These are phyloP conservation scores for Actinia tenebrosa DNA, from an alignment of 64 coral and sea anemone species.

Conservation along the genomic window DNA sequence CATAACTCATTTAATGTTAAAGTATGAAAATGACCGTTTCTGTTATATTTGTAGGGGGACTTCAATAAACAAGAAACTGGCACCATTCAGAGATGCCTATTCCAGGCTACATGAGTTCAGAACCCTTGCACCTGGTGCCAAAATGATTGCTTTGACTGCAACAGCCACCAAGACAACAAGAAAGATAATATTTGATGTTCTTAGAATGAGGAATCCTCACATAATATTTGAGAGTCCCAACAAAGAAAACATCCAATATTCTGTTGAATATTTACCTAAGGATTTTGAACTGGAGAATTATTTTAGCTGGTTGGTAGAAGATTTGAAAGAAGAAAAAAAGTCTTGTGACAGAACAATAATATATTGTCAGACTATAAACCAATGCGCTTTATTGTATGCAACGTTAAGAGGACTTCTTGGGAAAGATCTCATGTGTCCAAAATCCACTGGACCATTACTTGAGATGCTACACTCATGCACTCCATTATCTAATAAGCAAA, in stretches of 20 bases:
- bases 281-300: constrained; percentile 28
- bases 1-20: too few species aligned
- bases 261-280: constrained; percentile 45
- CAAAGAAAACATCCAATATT: constrained; percentile 57
- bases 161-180: constrained; percentile 48
- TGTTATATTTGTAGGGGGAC: constrained; percentile 22
- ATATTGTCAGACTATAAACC: constrained; percentile 59
- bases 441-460: not conserved
- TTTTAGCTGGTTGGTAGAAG: constrained; percentile 45
- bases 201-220: constrained; percentile 26
- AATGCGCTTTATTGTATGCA: constrained; percentile 35
- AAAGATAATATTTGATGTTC: constrained; percentile 36
- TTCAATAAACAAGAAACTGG: constrained; percentile 34
- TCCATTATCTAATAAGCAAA: constrained; percentile 34
- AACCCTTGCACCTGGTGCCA: constrained; percentile 10
- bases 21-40: not conserved
- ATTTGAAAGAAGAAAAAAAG: constrained; percentile 12
- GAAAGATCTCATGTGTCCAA: not conserved
- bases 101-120: constrained; percentile 36
- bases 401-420: constrained; percentile 17
- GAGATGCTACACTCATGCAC: constrained; percentile 58
- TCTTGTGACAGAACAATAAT: constrained; percentile 45
- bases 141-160: constrained; percentile 46
- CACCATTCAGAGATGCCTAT: constrained; percentile 42
- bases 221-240: constrained; percentile 50